A percentile compares a stretch with the other conserved stretches of the same genome.
Conservation (phyloP, 2,113 vertebrate genomes). For the Trematocara stigmaticum region DNA sequence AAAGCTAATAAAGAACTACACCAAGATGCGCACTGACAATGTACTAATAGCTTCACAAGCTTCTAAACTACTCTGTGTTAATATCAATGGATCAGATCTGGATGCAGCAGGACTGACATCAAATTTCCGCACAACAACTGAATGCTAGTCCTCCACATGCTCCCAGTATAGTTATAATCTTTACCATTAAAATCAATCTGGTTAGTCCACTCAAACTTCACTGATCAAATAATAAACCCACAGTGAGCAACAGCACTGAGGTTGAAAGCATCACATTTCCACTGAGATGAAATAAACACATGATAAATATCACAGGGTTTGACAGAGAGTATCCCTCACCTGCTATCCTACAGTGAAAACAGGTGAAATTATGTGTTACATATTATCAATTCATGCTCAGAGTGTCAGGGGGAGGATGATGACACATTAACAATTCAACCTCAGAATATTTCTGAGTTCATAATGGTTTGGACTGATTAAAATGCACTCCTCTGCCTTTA, state of each 20-base stretch:
- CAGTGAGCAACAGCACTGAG: neutral
- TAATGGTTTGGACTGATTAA: neutral
- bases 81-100: neutral
- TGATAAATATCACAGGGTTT: neutral
- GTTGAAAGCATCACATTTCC: neutral
- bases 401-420: no score
- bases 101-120: neutral
- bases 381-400: neutral
- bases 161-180: neutral
- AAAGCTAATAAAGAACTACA: neutral
- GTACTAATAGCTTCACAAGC: neutral
- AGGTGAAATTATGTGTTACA: neutral
- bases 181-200: neutral
- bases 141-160: neutral
- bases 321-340: neutral
- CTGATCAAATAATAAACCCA: neutral
- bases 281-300: neutral
- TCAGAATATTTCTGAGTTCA: neutral
- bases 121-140: neutral
- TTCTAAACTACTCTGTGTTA: conserved; percentile 2
- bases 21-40: neutral
- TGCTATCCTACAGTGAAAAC: neutral
- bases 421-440: neutral
- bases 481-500: neutral
- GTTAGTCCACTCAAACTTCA: neutral